These are phyloP conservation scores for Pseudomyrmex concolor DNA, from an alignment of 1,140 invertebrate genomes.

Conservation along the genomic window DNA sequence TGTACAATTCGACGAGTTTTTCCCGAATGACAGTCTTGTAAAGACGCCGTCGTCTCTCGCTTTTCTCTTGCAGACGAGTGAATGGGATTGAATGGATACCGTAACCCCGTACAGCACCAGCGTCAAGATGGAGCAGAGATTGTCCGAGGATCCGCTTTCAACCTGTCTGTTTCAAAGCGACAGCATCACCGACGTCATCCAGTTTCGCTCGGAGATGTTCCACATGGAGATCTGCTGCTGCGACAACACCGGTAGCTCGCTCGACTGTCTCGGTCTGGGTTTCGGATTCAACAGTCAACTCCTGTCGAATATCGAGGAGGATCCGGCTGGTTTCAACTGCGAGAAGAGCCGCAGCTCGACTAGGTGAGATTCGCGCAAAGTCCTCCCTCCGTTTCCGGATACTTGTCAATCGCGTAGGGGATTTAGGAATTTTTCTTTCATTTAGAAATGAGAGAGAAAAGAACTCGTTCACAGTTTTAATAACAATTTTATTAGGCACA, in stretches of 20 bases:
- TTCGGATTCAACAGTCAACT: constrained; percentile 87
- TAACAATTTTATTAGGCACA: too few relatives aligned
- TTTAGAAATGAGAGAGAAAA: too few relatives aligned
- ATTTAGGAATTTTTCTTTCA: too few relatives aligned
- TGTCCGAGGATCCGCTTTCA: constrained; percentile 81
- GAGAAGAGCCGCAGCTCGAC: constrained; percentile 83
- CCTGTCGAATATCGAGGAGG: constrained; percentile 89
- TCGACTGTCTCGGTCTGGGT: constrained; percentile 86
- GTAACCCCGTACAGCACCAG: constrained; percentile 81
- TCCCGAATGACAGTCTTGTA: not conserved
- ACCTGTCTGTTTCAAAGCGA: constrained; percentile 86
- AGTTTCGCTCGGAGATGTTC: constrained; percentile 88
- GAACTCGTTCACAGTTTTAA: too few relatives aligned
- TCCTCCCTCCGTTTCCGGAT: too few relatives aligned
- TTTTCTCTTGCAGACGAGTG: constrained; percentile 79
- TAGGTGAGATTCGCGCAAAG: constrained; percentile 71
- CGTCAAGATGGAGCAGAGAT: constrained; percentile 82
- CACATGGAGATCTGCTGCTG: constrained; percentile 91
- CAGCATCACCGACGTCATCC: constrained; percentile 85
- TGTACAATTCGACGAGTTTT: not conserved
- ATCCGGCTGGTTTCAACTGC: constrained; percentile 85
- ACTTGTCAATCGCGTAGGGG: too few relatives aligned
- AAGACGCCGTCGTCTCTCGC: not conserved
- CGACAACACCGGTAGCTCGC: constrained; percentile 90
- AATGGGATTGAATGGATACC: constrained; percentile 84